Base-by-base conservation (phyloP, 2,113 vertebrate species). In the Lathamus discolor region DNA sequence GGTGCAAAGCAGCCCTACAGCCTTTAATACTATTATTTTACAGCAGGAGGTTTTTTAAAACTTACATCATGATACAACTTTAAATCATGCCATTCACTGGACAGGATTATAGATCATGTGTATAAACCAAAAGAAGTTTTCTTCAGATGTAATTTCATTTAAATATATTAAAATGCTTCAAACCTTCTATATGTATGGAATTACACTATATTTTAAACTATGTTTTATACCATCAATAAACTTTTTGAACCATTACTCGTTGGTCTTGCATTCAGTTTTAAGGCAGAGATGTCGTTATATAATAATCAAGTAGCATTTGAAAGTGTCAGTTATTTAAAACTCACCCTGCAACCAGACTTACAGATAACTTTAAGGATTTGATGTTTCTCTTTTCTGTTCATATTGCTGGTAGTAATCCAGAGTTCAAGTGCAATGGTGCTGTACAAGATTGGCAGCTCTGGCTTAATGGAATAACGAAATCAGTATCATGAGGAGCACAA, bases 351-450 rank as follows among this genome's bases (percentile, higher is more conserved):
- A 44, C 4, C 35, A 82, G 16, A 5, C 46, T 75, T 44, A 55
- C 1, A 59, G 25, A 7, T 67, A 41, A 59, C 31, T 86, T 37
- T 10, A 46, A 54, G 15, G 19, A 35, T 33, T 13, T 7, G 4
- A 44, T 17, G 18, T 41, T 86, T 70, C n/a, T 23, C 24, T 44
- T 49, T 86, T 63, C 33, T 83, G 13, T 18, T 86, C 23, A 9
- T 63, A 44, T 67, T 81, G 22, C 23, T 68, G 7, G 7, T 46
- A n/a, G 19, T 22, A 75, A 76, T 19, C 15, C 18, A n/a, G 55
- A 6, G 10, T 72, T 20, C 43, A 63, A 51, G 9, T 8, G 13
- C 22, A 19, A 59, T n/a, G 54, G 14, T 0, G 0, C 18, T 24
- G 11, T 13, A 43, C 14, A 37, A 75, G 10, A 10, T 44, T 62